Percentiles rank a stretch among this genome's conserved stretches.
Evolutionary conservation across 2,888 invertebrate species (phyloP).

Genomic region (Xestia c-nigrum): DNA sequence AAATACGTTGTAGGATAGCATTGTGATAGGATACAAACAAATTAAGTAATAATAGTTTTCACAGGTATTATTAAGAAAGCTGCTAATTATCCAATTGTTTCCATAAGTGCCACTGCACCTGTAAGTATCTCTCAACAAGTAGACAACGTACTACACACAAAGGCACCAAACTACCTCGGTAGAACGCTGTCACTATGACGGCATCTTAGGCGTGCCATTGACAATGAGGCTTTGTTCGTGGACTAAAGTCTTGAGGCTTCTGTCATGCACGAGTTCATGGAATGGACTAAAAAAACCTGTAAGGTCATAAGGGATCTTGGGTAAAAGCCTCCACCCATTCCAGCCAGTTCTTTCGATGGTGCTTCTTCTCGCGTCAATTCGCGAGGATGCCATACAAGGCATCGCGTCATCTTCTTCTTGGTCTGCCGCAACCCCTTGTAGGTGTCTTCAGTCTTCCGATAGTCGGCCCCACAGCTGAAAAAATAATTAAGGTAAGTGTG

Average conservation of each 20-base stretch:
- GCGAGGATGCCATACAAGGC: not conserved
- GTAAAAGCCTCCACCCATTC: not conserved
- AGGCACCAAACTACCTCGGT: slow-evolving; percentile 32
- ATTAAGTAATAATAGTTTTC: not conserved
- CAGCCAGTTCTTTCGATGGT: not conserved
- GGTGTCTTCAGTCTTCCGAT: not conserved
- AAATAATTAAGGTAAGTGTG: not conserved
- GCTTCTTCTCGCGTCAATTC: not conserved
- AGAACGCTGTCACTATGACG: not conserved
- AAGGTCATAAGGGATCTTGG: not conserved
- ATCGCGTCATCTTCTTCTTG: not conserved
- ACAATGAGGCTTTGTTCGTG: slow-evolving; percentile 50
- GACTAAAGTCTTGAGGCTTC: not conserved
- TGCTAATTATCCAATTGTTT: too few relatives aligned
- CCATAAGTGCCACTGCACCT: not conserved
- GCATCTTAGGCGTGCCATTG: slow-evolving; percentile 55
- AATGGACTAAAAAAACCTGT: not conserved
- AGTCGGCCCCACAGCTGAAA: not conserved
- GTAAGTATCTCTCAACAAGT: slow-evolving; percentile 13
- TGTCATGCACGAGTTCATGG: not conserved
- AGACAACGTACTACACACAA: slow-evolving; percentile 33
- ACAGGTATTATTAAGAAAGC: too few relatives aligned
- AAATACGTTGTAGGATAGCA: not conserved
- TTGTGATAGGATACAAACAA: not conserved
- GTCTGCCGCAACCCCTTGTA: not conserved